These are phyloP conservation scores for Macrobrachium rosenbergii DNA, from an alignment of 1,140 invertebrate genomes.

Conservation along the genomic window DNA sequence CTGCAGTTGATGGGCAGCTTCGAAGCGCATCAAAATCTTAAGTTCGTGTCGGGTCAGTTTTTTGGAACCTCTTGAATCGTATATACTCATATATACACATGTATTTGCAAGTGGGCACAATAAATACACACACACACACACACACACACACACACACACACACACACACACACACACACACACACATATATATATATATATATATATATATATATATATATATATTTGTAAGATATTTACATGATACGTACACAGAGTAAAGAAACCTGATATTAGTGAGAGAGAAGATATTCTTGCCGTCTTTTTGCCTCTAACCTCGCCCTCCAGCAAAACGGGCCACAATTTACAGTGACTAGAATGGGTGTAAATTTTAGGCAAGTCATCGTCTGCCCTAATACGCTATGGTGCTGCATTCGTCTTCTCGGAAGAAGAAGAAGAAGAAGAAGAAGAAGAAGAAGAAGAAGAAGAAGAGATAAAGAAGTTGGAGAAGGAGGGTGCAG, in stretches of 20 bases:
- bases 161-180: background rate
- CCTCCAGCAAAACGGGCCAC: background rate
- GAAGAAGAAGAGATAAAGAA: too few relatives aligned
- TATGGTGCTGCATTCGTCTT: too few relatives aligned
- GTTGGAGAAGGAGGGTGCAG: too few relatives aligned
- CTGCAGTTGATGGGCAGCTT: too few relatives aligned
- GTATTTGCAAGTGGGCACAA: background rate
- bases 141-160: background rate
- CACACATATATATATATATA: background rate
- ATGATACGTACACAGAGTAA: too few relatives aligned
- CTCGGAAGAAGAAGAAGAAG: too few relatives aligned
- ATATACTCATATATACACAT: conserved; percentile 1
- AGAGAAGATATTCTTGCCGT: background rate
- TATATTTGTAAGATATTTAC: background rate
- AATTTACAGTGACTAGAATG: background rate
- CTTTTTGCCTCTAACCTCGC: background rate
- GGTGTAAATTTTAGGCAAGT: background rate
- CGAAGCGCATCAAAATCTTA: too few relatives aligned
- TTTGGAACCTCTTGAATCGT: too few relatives aligned
- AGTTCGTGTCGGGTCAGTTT: too few relatives aligned
- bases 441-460: too few relatives aligned
- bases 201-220: conserved; percentile 2
- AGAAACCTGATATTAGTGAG: background rate
- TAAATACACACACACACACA: background rate
- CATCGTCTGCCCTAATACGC: too few relatives aligned